phyloP scores from a whole-genome alignment of 1,140 invertebrate species.

The Lordiphosa collinella region DNA sequence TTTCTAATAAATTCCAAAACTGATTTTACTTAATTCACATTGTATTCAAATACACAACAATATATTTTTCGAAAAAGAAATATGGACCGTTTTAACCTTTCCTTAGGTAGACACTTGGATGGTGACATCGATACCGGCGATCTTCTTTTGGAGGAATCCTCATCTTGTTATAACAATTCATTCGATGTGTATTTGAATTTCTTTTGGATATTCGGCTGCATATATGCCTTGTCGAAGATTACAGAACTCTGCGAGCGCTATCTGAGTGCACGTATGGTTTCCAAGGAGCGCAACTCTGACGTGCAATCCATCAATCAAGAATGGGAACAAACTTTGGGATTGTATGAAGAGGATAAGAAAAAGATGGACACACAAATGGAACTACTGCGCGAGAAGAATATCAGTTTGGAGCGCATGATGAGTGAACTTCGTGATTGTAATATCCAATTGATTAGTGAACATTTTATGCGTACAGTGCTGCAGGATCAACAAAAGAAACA shows the following conservation, averaged over 20 bases:
- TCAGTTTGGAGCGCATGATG: slow-evolving; percentile 38
- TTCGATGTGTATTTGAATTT: slow-evolving; percentile 44
- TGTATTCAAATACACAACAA: background rate
- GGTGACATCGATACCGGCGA: background rate
- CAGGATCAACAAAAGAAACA: slow-evolving; percentile 31
- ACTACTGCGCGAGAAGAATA: slow-evolving; percentile 42
- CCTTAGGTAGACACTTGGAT: slow-evolving; percentile 15
- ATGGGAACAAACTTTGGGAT: slow-evolving; percentile 43
- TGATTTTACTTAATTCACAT: background rate
- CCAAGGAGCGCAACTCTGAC: slow-evolving; percentile 20
- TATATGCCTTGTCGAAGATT: slow-evolving; percentile 46
- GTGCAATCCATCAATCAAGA: slow-evolving; percentile 35
- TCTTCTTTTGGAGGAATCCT: background rate
- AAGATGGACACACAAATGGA: slow-evolving; percentile 32
- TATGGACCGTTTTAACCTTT: slow-evolving; percentile 8
- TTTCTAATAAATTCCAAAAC: background rate
- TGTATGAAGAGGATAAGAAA: slow-evolving; percentile 43
- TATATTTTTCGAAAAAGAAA: background rate
- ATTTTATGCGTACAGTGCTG: slow-evolving; percentile 48
- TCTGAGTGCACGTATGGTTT: slow-evolving; percentile 28
- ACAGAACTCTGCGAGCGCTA: slow-evolving; percentile 38
- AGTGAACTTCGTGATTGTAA: slow-evolving; percentile 50
- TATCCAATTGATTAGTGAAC: slow-evolving; percentile 54
- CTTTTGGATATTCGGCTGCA: slow-evolving; percentile 53
- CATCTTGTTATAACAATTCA: slow-evolving; percentile 6